Base-by-base conservation (phyloP, 2,797 vertebrate genomes). In the Tokudaia muenninki region DNA sequence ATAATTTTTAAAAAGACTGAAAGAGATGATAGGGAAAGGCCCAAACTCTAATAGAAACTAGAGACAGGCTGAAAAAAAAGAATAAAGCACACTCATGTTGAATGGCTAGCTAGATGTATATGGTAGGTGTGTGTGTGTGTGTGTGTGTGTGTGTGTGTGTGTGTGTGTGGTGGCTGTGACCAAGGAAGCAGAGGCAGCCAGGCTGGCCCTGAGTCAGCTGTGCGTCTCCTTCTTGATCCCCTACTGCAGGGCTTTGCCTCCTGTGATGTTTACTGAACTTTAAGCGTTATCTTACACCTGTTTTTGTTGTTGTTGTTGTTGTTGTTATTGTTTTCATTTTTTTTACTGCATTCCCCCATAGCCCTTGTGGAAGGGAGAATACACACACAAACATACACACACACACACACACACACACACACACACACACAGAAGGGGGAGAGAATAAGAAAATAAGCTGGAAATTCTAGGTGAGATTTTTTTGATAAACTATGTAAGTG, bases 1-100 rank as follows among this genome's bases (percentile, higher is more conserved):
- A n/a, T 57, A 61, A 59, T 92, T 86, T 94, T 17, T 16, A 21
- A 95, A 93, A 93, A 81, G 31, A 95, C 59, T 92, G 52, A 70
- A 88, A 91, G 16, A 87, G 12, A 72, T 44, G 70, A 21, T 19
- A 47, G 79, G 24, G 52, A 50, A 63, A 61, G 13, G 24, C 29
- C n/a, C 86, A 52, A 70, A 83, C 61, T 26, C 50, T 87, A 55
- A 34, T 52, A 65, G 75, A 94, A 97, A 90, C 55, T 80, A 52
- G n/a, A 86, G 50, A 70, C 22, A 78, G 88, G 10, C 47, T 88
- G 19, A 90, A 79, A 94, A 11, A 14, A 14, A 37, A 77, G 70
- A 89, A 86, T 61, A 34, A 75, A 95, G 78, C 31, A 10, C 57
- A 75, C 55, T 63, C 55, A 52, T 31, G 24, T 50, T 96, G 29